Evolutionary conservation across 2,888 invertebrate species (phyloP).

Genomic region (Sminthurinus aureus): DNA sequence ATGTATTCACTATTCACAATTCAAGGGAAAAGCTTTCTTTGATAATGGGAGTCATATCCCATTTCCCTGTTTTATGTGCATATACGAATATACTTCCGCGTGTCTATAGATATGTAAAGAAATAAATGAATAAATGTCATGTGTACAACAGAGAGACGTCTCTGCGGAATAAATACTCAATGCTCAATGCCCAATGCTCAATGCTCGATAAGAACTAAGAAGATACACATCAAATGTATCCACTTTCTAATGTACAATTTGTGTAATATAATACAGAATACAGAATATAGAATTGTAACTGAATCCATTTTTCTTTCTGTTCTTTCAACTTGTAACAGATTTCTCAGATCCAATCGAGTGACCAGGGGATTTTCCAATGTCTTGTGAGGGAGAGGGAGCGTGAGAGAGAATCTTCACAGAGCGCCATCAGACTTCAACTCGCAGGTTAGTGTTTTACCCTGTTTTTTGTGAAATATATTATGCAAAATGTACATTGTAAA

Average conservation of each 20-base stretch:
- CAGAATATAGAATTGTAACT: neutral
- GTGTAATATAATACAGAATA: no score
- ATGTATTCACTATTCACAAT: no score
- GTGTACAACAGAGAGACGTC: no score
- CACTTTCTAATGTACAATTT: no score
- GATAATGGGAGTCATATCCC: no score
- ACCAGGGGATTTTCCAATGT: constrained; percentile 57
- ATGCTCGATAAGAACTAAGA: neutral
- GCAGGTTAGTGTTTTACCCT: constrained; percentile 57
- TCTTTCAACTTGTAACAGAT: constrained; percentile 40
- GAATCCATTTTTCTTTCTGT: constrained; percentile 32
- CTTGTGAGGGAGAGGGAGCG: constrained; percentile 45
- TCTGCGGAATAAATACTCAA: no score
- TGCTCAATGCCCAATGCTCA: neutral
- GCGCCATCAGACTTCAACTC: constrained; percentile 51
- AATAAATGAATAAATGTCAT: no score
- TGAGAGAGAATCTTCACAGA: constrained; percentile 53
- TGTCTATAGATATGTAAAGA: no score
- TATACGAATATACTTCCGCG: neutral
- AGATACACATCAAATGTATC: neutral
- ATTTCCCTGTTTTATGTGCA: no score
- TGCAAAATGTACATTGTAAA: no score
- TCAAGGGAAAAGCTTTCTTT: neutral
- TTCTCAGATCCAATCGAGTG: constrained; percentile 56
- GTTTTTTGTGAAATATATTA: neutral